Percentiles rank a stretch among this genome's conserved stretches.
Conservation (phyloP, 1,140 invertebrate genomes). For the Drosophila takahashii region DNA sequence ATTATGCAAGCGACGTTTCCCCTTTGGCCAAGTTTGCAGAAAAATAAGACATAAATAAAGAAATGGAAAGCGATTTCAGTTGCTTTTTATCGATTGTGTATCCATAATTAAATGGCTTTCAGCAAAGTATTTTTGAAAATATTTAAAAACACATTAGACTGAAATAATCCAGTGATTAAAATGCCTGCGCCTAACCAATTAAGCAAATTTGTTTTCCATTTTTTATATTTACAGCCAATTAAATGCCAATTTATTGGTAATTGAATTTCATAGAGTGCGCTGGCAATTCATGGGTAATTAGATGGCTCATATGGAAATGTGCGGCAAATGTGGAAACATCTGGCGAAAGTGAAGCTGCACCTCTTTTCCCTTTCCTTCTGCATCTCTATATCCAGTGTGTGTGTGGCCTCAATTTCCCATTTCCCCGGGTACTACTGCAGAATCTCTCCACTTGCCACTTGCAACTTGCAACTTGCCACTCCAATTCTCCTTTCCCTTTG, state of each 20-base stretch:
- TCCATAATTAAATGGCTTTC: not conserved
- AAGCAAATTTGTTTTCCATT: not conserved
- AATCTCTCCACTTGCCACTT: conserved; percentile 11
- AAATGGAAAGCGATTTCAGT: not conserved
- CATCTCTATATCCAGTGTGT: not conserved
- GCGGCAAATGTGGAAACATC: conserved; percentile 23
- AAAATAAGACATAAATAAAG: conserved; percentile 9
- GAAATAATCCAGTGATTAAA: not conserved
- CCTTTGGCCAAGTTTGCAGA: not conserved
- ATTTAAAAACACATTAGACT: not conserved
- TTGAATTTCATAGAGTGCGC: conserved; percentile 16
- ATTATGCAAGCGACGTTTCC: conserved; percentile 32
- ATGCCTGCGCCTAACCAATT: not conserved
- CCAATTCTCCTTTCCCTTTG: not conserved
- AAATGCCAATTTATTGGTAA: conserved; percentile 26
- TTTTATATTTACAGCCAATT: conserved; percentile 11
- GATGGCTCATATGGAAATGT: conserved; percentile 17
- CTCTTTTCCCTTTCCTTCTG: not conserved
- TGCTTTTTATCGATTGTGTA: not conserved
- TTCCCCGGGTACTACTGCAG: conserved; percentile 34
- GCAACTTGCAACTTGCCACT: conserved; percentile 14
- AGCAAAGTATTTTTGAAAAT: not conserved
- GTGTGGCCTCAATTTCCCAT: conserved; percentile 54
- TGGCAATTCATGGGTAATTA: conserved; percentile 25
- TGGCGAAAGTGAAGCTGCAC: conserved; percentile 25